Evolutionary conservation across 2,888 invertebrate species (phyloP).

Genomic region (Tubulanus polymorphus): DNA sequence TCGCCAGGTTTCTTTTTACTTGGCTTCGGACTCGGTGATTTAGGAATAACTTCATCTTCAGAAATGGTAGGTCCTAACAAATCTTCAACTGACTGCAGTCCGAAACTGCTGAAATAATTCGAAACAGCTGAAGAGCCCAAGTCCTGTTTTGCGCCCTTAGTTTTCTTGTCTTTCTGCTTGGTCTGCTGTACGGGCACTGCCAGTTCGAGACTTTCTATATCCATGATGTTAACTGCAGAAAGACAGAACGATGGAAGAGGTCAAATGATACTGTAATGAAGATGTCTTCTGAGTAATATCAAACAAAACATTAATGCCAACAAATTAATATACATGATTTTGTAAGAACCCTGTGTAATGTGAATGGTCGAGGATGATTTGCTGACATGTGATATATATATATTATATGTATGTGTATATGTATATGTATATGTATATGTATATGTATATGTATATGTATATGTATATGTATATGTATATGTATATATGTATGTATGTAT

Average conservation of each 20-base stretch:
- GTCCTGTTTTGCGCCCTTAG: neutral
- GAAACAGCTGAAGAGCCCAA: neutral
- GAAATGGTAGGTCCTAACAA: neutral
- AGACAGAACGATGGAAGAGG: slow-evolving; percentile 3
- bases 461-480: too few species aligned
- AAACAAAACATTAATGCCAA: too few species aligned
- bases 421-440: too few species aligned
- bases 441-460: too few species aligned
- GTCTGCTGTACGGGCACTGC: slow-evolving; percentile 5
- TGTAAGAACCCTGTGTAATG: too few species aligned
- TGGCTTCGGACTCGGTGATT: neutral
- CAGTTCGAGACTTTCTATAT: slow-evolving; percentile 25
- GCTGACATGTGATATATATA: too few species aligned
- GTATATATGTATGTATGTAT: too few species aligned
- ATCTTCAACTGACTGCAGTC: neutral
- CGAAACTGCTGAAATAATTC: neutral
- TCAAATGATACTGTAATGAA: neutral
- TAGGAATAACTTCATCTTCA: neutral
- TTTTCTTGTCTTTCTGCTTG: neutral
- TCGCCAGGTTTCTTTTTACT: neutral
- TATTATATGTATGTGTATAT: too few species aligned
- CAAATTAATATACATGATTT: too few species aligned
- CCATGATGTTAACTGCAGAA: slow-evolving; percentile 29
- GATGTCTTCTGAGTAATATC: neutral
- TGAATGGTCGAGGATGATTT: too few species aligned